Evolutionary conservation across 2,797 vertebrate species (phyloP), one percentile per base, ranked within the genome.

Genomic region (Halcyon badia): DNA sequence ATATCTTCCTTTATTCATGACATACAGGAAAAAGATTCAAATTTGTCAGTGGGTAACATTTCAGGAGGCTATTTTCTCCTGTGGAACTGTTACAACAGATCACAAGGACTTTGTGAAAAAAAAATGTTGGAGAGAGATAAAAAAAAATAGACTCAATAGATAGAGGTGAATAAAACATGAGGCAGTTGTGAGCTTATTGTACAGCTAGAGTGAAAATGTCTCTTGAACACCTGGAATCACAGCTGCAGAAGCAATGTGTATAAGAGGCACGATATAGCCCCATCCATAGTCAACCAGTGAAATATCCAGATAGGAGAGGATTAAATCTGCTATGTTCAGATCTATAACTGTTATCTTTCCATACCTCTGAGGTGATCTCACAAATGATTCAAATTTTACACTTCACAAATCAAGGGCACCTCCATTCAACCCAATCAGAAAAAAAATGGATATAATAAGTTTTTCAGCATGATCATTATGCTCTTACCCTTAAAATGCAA

Each of bases 381-480:
- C 22, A 84, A 85, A 77, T 75, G 0, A 69, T 18, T 65, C 5
- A 15, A 21, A 46, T 54, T 46, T 78, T 60, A 22, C 20, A 44
- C 21, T 64, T 71, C 14, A 9, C 54, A 88, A 93, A 66, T 33
- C 30, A n/a, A 83, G 10, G 22, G 5, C 21, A 85, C 14, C 2
- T 70, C 10, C 25, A 5, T 48, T 88, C 7, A 80, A 33, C 11
- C 10, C 39, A 49, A 26, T 3, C 20, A 85, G 15, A 4, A 28
- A 28, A 51, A 64, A 39, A 5, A 2, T 0, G 2, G 44, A 12
- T 39, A 39, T 46, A 3, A 6, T 20, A 52, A 56, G 4, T 4
- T 86, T 79, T 82, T 71, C 28, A 56, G 24, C n/a, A 7, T 35
- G 22, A 57, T 42, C 11, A 46, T 15, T 54, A 83, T 41, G 11